These are phyloP conservation scores for Sarotherodon lohbergeri DNA, from an alignment of 2,113 vertebrate genomes.

Conservation along the genomic window DNA sequence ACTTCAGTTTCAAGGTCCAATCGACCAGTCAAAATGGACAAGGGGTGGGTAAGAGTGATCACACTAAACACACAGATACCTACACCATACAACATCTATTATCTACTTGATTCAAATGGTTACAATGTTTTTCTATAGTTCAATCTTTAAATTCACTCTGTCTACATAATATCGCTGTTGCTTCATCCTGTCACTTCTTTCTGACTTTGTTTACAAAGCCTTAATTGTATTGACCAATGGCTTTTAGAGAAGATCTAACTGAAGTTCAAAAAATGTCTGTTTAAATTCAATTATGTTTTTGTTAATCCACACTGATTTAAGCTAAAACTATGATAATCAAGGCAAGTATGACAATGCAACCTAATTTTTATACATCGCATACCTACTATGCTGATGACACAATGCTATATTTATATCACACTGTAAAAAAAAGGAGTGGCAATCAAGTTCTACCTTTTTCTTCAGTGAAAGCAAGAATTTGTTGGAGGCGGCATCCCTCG, in stretches of 20 bases:
- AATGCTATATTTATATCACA: neutral
- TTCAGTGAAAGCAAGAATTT: slow-evolving; percentile 76
- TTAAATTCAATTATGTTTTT: neutral
- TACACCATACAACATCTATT: neutral
- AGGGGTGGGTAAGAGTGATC: slow-evolving; percentile 63
- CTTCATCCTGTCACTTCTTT: neutral
- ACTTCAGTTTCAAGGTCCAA: slow-evolving; percentile 47
- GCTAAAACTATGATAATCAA: neutral
- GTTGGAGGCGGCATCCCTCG: slow-evolving; percentile 79
- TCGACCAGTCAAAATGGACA: slow-evolving; percentile 63
- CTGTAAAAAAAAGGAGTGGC: neutral
- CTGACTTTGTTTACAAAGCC: neutral
- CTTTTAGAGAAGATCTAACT: neutral
- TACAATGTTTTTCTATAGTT: neutral
- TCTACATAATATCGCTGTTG: neutral
- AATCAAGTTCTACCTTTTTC: neutral
- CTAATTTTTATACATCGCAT: neutral
- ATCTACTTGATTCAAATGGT: neutral
- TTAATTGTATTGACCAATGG: neutral
- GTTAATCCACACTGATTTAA: neutral
- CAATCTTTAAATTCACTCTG: neutral
- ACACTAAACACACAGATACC: neutral
- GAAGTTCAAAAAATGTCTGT: neutral
- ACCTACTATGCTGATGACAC: neutral
- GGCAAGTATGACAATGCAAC: neutral